These are phyloP conservation scores for Condylostylus longicornis DNA, from an alignment of 1,140 invertebrate species.

Conservation along the genomic window DNA sequence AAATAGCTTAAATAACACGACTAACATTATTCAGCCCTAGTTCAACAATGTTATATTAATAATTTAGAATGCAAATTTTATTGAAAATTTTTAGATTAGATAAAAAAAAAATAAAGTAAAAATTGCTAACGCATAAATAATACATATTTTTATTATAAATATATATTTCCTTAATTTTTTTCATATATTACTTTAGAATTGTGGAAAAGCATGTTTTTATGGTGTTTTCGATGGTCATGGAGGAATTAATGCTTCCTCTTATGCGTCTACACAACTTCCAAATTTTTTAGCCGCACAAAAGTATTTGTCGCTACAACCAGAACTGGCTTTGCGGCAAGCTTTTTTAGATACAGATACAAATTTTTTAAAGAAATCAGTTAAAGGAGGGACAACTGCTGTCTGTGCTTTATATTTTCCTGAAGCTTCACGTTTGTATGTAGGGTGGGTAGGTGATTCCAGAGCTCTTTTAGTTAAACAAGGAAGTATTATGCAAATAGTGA, in stretches of 20 bases:
- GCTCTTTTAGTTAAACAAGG: constrained; percentile 59
- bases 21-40: too few relatives aligned
- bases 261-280: constrained; percentile 75
- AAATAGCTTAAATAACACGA: too few relatives aligned
- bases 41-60: too few relatives aligned
- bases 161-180: not conserved
- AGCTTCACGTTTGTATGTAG: constrained; percentile 55
- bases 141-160: not conserved
- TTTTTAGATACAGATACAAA: constrained; percentile 68
- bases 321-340: constrained; percentile 59
- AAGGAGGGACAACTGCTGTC: constrained; percentile 73
- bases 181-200: not conserved
- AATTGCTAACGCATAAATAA: too few relatives aligned
- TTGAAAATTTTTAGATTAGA: too few relatives aligned
- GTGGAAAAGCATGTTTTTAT: constrained; percentile 51
- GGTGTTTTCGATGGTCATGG: constrained; percentile 93
- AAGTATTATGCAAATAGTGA: constrained; percentile 43
- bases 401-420: constrained; percentile 54
- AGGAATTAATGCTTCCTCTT: constrained; percentile 77
- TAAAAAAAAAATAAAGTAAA: too few relatives aligned
- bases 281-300: constrained; percentile 62
- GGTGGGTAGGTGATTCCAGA: constrained; percentile 89
- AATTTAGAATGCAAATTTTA: too few relatives aligned
- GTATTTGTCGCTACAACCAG: constrained; percentile 50
- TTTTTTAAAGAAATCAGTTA: constrained; percentile 55